Conservation (phyloP, 64 coral and sea anemone species). For the Montipora cactus region DNA sequence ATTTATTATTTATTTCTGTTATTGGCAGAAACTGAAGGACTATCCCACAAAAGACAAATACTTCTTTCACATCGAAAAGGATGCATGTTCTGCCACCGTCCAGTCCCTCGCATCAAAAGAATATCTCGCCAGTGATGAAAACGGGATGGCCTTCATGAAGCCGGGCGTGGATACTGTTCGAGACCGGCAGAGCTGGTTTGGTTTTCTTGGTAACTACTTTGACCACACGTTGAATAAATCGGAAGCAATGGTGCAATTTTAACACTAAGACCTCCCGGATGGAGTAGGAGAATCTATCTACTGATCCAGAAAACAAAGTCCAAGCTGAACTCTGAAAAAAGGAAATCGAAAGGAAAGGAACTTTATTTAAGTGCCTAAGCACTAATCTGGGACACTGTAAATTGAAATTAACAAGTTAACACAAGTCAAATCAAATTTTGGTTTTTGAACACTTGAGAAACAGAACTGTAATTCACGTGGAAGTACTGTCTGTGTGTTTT, state of each 20-base stretch:
- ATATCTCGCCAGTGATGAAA: neutral
- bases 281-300: no score
- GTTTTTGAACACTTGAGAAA: no score
- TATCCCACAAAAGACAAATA: constrained; percentile 8
- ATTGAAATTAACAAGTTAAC: no score
- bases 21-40: neutral
- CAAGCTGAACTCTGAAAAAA: no score
- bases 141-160: neutral
- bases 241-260: neutral
- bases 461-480: no score
- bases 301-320: no score
- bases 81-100: neutral
- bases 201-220: neutral
- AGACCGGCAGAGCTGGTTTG: neutral
- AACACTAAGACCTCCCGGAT: neutral
- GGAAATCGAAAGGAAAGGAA: no score
- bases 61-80: neutral
- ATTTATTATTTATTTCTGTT: neutral
- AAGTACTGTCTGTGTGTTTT: no score
- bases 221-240: neutral
- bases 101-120: neutral
- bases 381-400: no score
- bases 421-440: no score
- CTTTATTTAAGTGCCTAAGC: no score
- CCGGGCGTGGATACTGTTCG: neutral